Evolutionary conservation across 92 coral and sea anemone genomes (phyloP), one percentile per base, ranked within the genome.

Genomic region (Zoanthus gigantus): DNA sequence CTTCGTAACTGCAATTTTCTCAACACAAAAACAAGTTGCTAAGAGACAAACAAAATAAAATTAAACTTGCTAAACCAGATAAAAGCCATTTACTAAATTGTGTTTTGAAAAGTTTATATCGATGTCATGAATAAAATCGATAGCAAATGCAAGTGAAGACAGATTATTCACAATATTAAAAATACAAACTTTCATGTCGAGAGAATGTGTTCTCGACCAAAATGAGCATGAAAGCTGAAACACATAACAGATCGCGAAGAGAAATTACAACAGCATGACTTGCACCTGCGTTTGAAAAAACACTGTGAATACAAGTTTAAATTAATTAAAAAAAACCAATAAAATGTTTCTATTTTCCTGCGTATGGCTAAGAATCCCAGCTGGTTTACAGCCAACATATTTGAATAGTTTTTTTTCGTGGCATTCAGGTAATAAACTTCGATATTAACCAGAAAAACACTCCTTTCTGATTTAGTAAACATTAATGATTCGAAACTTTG

Each of bases 261-360:
- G 45, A 63, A 37, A 65, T 17, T 42, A 63, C n/a, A 42, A 34
- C 72, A 30, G 84, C 57, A 45, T 63, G 48, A 28, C 44, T 42
- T 11, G 32, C 84, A 61, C 84, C 73, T 79, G 84, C 30, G 58
- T 66, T n/a, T 37, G 15, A 60, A n/a, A 9, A 34, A 50, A 16
- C 17, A 73, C 56, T 79, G 84, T 61, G 74, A 23, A 23, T 23
- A 23, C 23, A 23, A 23, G 23, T 23, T 23, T 23, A 23, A 23
- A 23, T 23, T 23, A 23, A 23, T 23, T 23, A 23, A 23, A 23
- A 23, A 23, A 79, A 34, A 63, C 57, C 56, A 61, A 79, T 42
- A 56, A 44, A 17, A 61, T 56, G 53, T 13, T 45, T 66, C 54
- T 29, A 61, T 79, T 63, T 44, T 2, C 72, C 44, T 66, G 17